These are phyloP conservation scores for Gnatocerus cornutus DNA, from an alignment of 2,888 invertebrate species.

Conservation along the genomic window DNA sequence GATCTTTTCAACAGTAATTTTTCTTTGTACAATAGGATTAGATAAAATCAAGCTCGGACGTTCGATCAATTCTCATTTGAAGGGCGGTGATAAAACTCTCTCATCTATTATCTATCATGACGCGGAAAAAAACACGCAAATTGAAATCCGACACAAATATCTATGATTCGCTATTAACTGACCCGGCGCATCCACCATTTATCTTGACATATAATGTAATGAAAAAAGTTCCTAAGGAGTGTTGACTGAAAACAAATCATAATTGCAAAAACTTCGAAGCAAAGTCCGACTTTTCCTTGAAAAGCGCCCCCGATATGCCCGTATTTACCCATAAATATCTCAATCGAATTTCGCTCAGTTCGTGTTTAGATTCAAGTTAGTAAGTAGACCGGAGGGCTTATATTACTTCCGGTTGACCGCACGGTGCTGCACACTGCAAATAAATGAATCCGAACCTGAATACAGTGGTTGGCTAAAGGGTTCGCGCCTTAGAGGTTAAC, in stretches of 20 bases:
- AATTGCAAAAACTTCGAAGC: no score
- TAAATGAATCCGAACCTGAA: slow-evolving; percentile 57
- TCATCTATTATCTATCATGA: slow-evolving; percentile 33
- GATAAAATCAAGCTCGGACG: slow-evolving; percentile 16
- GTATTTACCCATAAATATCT: slow-evolving; percentile 62
- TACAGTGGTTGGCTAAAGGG: slow-evolving; percentile 50
- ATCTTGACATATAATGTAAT: no score
- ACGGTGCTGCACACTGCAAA: slow-evolving; percentile 54
- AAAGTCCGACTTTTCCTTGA: slow-evolving; percentile 10
- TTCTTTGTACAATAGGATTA: slow-evolving; percentile 26
- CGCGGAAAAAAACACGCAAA: slow-evolving; percentile 5
- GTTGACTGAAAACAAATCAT: no score
- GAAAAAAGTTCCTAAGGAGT: no score
- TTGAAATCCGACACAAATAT: slow-evolving; percentile 2
- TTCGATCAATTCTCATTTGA: slow-evolving; percentile 33
- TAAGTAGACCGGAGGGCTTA: slow-evolving; percentile 55
- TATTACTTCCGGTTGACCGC: slow-evolving; percentile 64
- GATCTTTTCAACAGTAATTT: slow-evolving; percentile 20
- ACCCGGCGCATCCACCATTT: slow-evolving; percentile 21
- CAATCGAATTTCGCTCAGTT: slow-evolving; percentile 62
- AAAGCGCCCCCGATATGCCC: slow-evolving; percentile 18
- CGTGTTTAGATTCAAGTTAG: slow-evolving; percentile 61
- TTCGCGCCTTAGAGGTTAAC: slow-evolving; percentile 51
- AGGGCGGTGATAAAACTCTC: slow-evolving; percentile 14
- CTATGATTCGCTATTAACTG: background rate